Conservation (phyloP, 2,113 vertebrate species). For the Athene noctua region DNA sequence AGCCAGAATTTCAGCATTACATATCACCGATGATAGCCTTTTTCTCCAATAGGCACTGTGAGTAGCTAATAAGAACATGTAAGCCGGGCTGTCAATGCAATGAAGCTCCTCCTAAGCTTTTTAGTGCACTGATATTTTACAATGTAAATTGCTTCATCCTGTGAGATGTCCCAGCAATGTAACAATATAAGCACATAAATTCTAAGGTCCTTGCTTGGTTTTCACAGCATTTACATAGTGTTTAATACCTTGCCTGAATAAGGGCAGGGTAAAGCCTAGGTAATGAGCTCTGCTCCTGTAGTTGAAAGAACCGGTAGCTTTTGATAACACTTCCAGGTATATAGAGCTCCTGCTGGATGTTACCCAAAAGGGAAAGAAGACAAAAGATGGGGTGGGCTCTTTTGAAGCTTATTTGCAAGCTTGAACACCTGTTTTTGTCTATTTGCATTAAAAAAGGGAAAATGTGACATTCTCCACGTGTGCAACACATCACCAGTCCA, state of each 20-base stretch:
- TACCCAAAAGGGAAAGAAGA: not conserved
- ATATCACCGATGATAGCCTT: not conserved
- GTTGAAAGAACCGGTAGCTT: not conserved
- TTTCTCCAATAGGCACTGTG: not conserved
- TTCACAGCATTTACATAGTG: not conserved
- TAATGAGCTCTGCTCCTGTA: not conserved
- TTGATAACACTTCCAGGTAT: not conserved
- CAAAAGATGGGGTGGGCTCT: not conserved
- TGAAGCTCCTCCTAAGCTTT: conserved; percentile 13
- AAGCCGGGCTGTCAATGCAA: not conserved
- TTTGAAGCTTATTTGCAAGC: not conserved
- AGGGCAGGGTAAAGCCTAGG: not conserved
- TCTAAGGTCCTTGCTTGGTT: not conserved
- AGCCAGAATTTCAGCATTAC: not conserved
- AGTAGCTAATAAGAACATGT: not conserved
- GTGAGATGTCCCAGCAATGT: not conserved
- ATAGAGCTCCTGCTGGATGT: not conserved
- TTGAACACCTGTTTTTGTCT: not conserved
- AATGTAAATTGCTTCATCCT: not conserved
- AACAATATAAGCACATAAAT: not conserved
- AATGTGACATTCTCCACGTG: not conserved
- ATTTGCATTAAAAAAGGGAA: not conserved
- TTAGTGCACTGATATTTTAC: not conserved
- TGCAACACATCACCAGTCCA: not conserved
- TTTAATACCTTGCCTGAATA: not conserved